Percentiles rank a stretch among this genome's conserved stretches.
Evolutionary conservation across 2,888 invertebrate genomes (phyloP).

Genomic region (Andricus quercusramuli): DNA sequence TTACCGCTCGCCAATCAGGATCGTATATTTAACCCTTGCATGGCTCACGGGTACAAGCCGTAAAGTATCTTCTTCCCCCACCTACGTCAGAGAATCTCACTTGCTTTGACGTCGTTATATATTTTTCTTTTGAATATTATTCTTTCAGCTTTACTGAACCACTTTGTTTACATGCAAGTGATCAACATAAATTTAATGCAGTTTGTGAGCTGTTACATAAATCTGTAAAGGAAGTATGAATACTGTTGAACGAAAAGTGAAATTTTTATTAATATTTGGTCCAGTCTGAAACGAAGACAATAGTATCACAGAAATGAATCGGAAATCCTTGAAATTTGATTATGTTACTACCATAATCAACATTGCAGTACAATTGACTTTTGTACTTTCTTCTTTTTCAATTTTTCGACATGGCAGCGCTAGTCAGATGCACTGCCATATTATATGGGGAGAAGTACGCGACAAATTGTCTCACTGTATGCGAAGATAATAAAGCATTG

Average conservation of each 20-base stretch:
- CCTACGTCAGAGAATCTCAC: not conserved
- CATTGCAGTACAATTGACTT: no score
- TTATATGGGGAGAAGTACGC: no score
- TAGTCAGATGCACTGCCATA: no score
- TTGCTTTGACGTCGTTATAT: constrained; percentile 1
- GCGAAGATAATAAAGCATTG: not conserved
- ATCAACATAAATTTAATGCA: constrained; percentile 7
- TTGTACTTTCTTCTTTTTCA: no score
- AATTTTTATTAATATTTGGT: not conserved
- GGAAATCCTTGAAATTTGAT: no score
- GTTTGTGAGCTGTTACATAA: constrained; percentile 4
- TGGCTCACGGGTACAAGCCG: constrained; percentile 7
- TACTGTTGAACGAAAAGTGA: not conserved
- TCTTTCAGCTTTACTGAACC: not conserved
- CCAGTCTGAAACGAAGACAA: no score
- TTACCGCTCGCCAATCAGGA: constrained; percentile 57
- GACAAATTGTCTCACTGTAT: not conserved
- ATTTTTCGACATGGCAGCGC: no score
- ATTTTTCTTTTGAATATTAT: not conserved
- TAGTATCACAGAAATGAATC: not conserved
- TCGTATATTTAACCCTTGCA: constrained; percentile 7
- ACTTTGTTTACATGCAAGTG: constrained; percentile 7
- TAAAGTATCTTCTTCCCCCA: constrained; percentile 7
- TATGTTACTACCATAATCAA: no score
- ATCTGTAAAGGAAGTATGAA: not conserved